Evolutionary conservation across 1,140 invertebrate species (phyloP).

Genomic region (Lordiphosa mommai): DNA sequence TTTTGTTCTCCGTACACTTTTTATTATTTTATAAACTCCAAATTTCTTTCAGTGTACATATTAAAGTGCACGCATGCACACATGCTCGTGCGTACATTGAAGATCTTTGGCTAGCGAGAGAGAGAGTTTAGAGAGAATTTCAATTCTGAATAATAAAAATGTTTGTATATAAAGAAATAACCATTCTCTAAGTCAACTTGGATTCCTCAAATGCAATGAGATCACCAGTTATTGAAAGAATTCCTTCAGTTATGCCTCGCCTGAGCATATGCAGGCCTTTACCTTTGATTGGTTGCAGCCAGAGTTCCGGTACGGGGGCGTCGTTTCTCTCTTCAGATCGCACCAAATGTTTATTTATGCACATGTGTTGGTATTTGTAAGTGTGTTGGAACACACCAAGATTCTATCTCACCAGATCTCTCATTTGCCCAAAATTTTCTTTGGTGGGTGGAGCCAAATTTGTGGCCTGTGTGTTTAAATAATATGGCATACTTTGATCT

Average conservation of each 20-base stretch:
- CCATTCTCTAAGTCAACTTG: no score
- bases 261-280: neutral
- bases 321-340: constrained; percentile 16
- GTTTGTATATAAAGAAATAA: no score
- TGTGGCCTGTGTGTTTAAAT: constrained; percentile 28
- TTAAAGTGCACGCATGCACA: no score
- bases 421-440: constrained; percentile 30
- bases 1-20: no score
- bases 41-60: no score
- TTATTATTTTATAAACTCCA: no score
- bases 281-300: neutral
- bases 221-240: neutral
- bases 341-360: constrained; percentile 32
- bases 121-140: no score
- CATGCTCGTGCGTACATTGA: no score
- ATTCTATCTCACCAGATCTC: constrained; percentile 11
- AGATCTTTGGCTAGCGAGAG: no score
- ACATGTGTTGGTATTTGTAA: constrained; percentile 13
- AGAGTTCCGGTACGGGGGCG: constrained; percentile 3
- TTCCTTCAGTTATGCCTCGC: neutral
- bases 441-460: constrained; percentile 42
- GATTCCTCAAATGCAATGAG: no score
- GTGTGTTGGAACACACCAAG: neutral
- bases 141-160: no score
- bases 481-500: constrained; percentile 29